Evolutionary conservation across 2,113 vertebrate species (phyloP).

Genomic region (Guaruba guarouba): DNA sequence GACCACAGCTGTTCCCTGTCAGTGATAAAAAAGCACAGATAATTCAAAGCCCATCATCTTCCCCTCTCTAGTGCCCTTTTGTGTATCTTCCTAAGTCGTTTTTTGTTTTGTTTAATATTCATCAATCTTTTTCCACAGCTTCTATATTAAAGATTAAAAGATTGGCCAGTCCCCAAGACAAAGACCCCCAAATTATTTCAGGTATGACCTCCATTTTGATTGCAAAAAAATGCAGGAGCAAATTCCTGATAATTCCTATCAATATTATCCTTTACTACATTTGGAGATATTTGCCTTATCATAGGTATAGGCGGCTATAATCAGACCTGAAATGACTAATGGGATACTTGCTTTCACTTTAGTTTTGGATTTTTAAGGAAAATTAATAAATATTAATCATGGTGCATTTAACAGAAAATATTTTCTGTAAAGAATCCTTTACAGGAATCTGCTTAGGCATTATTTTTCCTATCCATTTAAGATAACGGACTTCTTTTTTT

Average conservation of each 20-base stretch:
- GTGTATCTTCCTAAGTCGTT: not conserved
- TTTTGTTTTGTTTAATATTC: not conserved
- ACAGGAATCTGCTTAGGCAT: not conserved
- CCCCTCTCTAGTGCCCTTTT: not conserved
- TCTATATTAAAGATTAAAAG: not conserved
- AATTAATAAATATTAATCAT: not conserved
- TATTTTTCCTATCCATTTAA: not conserved
- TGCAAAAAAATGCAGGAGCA: not conserved
- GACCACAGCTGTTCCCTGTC: not conserved
- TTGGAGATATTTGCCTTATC: not conserved
- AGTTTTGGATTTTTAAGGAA: not conserved
- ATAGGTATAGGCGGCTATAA: not conserved
- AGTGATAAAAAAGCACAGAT: not conserved
- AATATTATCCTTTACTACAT: not conserved
- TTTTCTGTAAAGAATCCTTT: not conserved
- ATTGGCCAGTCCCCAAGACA: not conserved
- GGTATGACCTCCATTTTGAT: not conserved
- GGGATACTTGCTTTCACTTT: not conserved
- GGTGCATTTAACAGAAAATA: not conserved
- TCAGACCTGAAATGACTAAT: not conserved
- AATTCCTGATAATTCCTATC: not conserved
- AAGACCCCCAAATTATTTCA: not conserved
- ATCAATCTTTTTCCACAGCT: not conserved
- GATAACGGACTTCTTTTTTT: not conserved
- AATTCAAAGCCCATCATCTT: not conserved